These are phyloP conservation scores for Tangara arthus DNA, from an alignment of 2,797 vertebrate genomes.

Conservation along the genomic window DNA sequence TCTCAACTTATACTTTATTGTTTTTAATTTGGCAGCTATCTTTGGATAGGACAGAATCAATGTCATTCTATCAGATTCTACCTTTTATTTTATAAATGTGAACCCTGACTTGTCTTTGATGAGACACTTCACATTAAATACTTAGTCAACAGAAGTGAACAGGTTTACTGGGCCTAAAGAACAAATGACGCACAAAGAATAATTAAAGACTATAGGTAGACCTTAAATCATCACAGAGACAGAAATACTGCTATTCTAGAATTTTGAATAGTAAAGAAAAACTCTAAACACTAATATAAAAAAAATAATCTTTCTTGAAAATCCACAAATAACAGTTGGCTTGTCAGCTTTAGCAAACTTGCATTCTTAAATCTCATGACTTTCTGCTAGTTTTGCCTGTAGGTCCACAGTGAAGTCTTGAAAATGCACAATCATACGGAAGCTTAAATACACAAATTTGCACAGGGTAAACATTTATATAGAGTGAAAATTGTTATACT, in stretches of 20 bases:
- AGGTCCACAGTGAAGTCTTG: background rate
- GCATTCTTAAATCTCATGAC: background rate
- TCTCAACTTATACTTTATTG: slow-evolving; percentile 34
- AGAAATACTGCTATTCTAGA: background rate
- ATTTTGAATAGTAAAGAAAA: background rate
- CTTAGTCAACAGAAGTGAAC: background rate
- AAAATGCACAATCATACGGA: background rate
- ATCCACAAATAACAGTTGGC: background rate
- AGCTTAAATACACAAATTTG: background rate
- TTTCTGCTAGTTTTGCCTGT: background rate
- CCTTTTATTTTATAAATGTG: slow-evolving; percentile 43
- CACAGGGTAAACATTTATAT: background rate
- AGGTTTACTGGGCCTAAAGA: background rate
- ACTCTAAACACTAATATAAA: background rate
- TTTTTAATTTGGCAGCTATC: slow-evolving; percentile 59
- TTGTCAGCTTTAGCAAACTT: background rate
- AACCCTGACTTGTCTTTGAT: slow-evolving; percentile 10
- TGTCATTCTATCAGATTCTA: slow-evolving; percentile 16
- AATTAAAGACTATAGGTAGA: background rate
- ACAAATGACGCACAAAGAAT: background rate
- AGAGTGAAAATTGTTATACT: background rate
- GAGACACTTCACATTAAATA: slow-evolving; percentile 27
- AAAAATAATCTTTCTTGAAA: background rate
- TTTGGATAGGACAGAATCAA: slow-evolving; percentile 48
- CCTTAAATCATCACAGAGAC: background rate